Conservation (phyloP, 2,113 vertebrate genomes). For the Columbina picui region DNA sequence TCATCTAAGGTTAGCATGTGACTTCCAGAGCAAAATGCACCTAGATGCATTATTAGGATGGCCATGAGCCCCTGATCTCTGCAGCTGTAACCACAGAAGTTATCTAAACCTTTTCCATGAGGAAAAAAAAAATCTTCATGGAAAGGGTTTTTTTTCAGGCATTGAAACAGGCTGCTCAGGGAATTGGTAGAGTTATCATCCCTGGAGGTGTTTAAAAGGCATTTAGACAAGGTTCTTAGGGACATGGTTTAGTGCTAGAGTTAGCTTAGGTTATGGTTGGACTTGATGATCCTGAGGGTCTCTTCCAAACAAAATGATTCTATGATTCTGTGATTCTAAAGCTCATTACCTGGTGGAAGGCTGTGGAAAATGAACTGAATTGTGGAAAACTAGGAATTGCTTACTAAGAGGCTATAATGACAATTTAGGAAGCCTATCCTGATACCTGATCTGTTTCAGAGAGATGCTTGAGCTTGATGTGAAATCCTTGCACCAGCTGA, state of each 20-base stretch:
- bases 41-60: background rate
- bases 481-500: background rate
- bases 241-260: too few relatives aligned
- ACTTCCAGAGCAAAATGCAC: background rate
- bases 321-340: background rate
- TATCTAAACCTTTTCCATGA: background rate
- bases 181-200: too few relatives aligned
- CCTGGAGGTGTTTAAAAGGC: too few relatives aligned
- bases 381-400: background rate
- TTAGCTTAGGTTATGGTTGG: too few relatives aligned
- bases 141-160: too few relatives aligned
- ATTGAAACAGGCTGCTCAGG: too few relatives aligned
- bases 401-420: background rate
- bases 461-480: background rate
- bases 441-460: background rate
- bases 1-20: background rate
- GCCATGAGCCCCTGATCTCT: background rate
- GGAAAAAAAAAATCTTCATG: too few relatives aligned
- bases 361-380: background rate
- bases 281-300: too few relatives aligned
- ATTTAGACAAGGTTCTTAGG: too few relatives aligned
- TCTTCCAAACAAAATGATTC: too few relatives aligned
- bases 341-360: background rate
- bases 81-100: background rate
- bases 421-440: background rate